Evolutionary conservation across 2,113 vertebrate species (phyloP).

Genomic region (Motacilla alba): DNA sequence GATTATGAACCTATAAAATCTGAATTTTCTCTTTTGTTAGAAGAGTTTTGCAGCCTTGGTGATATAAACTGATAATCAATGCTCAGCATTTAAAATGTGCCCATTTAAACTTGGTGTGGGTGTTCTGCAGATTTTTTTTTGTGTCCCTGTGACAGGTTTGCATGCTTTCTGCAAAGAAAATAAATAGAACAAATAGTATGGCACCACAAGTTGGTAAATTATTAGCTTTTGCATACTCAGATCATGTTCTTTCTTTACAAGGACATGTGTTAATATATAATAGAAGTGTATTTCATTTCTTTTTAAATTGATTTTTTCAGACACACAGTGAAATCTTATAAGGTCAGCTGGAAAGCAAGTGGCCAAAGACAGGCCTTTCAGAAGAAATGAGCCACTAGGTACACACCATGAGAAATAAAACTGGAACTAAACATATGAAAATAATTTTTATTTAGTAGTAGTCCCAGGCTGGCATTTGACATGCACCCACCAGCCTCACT

Average conservation of each 20-base stretch:
- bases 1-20: background rate
- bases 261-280: slow-evolving; percentile 64
- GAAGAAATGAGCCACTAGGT: background rate
- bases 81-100: background rate
- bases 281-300: slow-evolving; percentile 24
- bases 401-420: background rate
- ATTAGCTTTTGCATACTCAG: slow-evolving; percentile 56
- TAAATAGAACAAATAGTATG: slow-evolving; percentile 53
- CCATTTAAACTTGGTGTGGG: slow-evolving; percentile 8
- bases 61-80: background rate
- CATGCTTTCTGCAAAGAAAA: slow-evolving; percentile 18
- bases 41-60: background rate
- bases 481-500: background rate
- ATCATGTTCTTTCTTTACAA: slow-evolving; percentile 18
- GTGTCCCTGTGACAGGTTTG: background rate
- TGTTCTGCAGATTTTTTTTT: background rate
- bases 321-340: background rate
- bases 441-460: background rate
- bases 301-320: slow-evolving; percentile 53
- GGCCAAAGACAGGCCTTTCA: background rate
- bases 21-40: background rate
- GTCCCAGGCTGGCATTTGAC: background rate
- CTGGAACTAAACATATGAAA: background rate
- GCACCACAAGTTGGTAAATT: slow-evolving; percentile 53
- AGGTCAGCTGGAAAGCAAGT: slow-evolving; percentile 4